Evolutionary conservation across 2,113 vertebrate species (phyloP).

Genomic region (Raja brachyura): DNA sequence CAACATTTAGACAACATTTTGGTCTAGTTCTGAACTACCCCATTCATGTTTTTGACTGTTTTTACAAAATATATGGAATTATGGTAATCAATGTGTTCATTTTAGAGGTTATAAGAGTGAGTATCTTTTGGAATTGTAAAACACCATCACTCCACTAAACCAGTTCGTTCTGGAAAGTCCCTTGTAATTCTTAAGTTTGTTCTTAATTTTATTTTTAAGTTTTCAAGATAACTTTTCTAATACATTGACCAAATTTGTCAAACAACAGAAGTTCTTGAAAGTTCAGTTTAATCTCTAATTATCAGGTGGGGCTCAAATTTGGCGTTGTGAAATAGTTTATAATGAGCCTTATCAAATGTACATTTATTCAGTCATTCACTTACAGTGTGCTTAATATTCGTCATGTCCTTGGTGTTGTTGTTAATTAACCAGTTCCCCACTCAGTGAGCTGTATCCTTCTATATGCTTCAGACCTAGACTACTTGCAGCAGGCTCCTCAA

Average conservation of each 20-base stretch:
- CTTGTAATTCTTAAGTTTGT: not conserved
- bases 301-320: not conserved
- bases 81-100: not conserved
- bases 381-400: not conserved
- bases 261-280: not conserved
- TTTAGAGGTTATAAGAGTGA: not conserved
- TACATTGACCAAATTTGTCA: not conserved
- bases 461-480: too few relatives aligned
- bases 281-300: not conserved
- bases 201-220: not conserved
- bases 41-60: not conserved
- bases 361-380: not conserved
- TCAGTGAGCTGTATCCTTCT: not conserved
- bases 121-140: not conserved
- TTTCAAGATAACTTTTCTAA: too few relatives aligned
- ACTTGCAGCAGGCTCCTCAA: too few relatives aligned
- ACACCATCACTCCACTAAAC: not conserved
- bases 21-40: too few relatives aligned
- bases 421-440: not conserved
- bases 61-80: not conserved
- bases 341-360: not conserved
- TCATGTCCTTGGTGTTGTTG: not conserved
- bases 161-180: not conserved
- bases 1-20: too few relatives aligned
- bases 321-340: not conserved